These are phyloP conservation scores for Chrysolina haemoptera DNA, from an alignment of 2,888 invertebrate species.

Conservation along the genomic window DNA sequence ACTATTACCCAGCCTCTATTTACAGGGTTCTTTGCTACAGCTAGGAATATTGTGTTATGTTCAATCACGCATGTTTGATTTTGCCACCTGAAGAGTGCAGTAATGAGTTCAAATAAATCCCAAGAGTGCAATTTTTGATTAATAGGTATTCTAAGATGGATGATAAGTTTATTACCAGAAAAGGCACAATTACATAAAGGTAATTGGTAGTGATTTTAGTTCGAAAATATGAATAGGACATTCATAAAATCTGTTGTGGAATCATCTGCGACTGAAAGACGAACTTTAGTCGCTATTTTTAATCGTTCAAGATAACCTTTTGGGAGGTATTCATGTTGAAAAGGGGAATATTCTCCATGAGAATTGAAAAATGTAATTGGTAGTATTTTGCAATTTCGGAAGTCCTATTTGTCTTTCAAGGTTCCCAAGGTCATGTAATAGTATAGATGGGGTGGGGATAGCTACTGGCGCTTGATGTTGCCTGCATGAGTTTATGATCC, in stretches of 20 bases:
- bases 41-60: neutral
- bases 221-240: no score
- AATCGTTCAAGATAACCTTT: no score
- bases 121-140: neutral
- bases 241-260: no score
- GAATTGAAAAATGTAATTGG: conserved; percentile 6
- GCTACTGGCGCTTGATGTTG: neutral
- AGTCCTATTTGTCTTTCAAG: no score
- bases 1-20: neutral
- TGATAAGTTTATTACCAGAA: neutral
- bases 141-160: neutral
- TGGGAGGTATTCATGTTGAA: no score
- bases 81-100: neutral
- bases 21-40: conserved; percentile 2
- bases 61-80: neutral
- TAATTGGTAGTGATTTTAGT: conserved; percentile 9
- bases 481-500: conserved; percentile 13
- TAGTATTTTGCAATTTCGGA: neutral
- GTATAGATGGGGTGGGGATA: no score
- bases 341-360: no score
- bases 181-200: neutral
- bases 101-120: neutral
- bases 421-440: no score
- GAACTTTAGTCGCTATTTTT: no score
- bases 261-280: no score